phyloP scores from a whole-genome alignment of 2,797 vertebrate genomes.

The Neostethus bicornis region DNA sequence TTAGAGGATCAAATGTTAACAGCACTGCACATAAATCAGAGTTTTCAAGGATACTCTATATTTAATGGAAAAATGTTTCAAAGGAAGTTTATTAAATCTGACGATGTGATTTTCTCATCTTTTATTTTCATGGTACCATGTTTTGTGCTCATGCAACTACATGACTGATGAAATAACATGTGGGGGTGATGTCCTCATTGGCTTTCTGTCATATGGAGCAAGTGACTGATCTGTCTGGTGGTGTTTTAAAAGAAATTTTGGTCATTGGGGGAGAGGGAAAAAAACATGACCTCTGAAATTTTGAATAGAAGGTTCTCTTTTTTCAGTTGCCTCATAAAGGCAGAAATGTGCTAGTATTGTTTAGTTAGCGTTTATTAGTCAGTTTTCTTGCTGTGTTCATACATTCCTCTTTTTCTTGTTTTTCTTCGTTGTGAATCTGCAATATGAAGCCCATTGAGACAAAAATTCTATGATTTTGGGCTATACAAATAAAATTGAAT shows the following conservation, averaged over 20 bases:
- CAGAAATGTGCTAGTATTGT: too few species aligned
- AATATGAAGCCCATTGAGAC: too few species aligned
- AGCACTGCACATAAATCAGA: conserved; percentile 7
- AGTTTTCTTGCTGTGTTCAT: too few species aligned
- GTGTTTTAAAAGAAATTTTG: conserved; percentile 1
- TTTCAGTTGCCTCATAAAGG: too few species aligned
- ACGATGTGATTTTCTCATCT: not conserved
- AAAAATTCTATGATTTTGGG: too few species aligned
- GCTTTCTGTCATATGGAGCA: not conserved
- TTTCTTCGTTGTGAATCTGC: too few species aligned
- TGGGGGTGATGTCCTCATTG: not conserved
- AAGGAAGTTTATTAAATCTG: conserved; percentile 15
- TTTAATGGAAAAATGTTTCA: conserved; percentile 12
- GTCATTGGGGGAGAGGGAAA: not conserved
- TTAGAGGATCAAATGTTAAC: conserved; percentile 48
- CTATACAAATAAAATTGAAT: too few species aligned
- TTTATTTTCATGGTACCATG: not conserved
- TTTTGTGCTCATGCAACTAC: not conserved
- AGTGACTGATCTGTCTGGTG: not conserved
- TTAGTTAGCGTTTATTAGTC: too few species aligned
- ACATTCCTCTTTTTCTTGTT: too few species aligned
- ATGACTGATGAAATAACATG: not conserved
- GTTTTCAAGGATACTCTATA: conserved; percentile 41
- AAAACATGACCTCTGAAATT: conserved; percentile 7
- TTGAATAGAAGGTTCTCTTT: conserved; percentile 16